Evolutionary conservation across 2,113 vertebrate genomes (phyloP), one percentile per base, ranked within the genome.

Genomic region (Nycticryphes semicollaris): DNA sequence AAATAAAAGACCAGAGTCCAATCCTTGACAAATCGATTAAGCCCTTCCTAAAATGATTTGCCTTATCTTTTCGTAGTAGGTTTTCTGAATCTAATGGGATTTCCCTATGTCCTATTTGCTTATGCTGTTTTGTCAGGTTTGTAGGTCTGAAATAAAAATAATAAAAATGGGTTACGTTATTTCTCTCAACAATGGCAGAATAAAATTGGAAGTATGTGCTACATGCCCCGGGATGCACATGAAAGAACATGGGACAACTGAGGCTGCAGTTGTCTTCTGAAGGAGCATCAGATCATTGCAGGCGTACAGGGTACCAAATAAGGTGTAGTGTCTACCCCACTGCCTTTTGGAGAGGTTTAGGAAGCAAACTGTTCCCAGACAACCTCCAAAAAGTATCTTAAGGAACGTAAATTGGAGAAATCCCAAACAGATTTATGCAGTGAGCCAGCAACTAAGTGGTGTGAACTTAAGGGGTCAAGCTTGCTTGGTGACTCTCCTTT

Each of bases 81-180:
- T 72, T 6, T 80, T 91, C 18, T 68, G 18, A 35, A 7, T 35
- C 59, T 80, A 79, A 67, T 39, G 37, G 27, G 27, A 83, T 66
- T 70, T 86, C 57, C 27, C 43, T 72, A 9, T 39, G 31, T 83
- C 21, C 37, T 68, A 37, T 3, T 6, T 66, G 16, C 50, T 90
- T 69, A 50, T 1, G 0, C 5, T 64, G 35, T 78, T 88, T 50
- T n/a, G 25, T 73, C 0, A 0, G 1, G 14, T 28, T 5, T 83
- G 5, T 31, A 72, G 53, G 3, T 63, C 37, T 18, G 43, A 31
- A 9, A 24, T 22, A 45, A 45, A 45, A 45, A 18, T n/a, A n/a
- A n/a, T n/a, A 39, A 43, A 43, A 43, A 43, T n/a, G 23, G 3
- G 3, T 28, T 64, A 8, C 1, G 0, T 12, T 59, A 7, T 28